Evolutionary conservation across 2,113 vertebrate species (phyloP).

Genomic region (human (Homo sapiens)): GRCh38 chr1:18031501-18032000

Average conservation of each 20-base stretch:
- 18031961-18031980: fast-evolving
- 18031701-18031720: fast-evolving
- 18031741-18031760: not conserved
- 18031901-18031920: fast-evolving
- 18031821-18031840: not conserved
- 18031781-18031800: too few relatives aligned
- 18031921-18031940: fast-evolving
- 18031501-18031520: fast-evolving
- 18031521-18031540: fast-evolving
- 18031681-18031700: not conserved
- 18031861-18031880: fast-evolving
- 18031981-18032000: fast-evolving
- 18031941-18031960: fast-evolving
- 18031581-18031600: not conserved
- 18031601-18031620: not conserved
- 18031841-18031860: not conserved
- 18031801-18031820: fast-evolving
- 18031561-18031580: not conserved
- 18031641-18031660: not conserved
- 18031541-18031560: fast-evolving
- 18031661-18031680: not conserved
- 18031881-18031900: fast-evolving
- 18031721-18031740: not conserved
- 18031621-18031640: not conserved
- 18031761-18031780: not conserved